Base-by-base conservation (phyloP, 2,888 invertebrate genomes). In the Drosophila suboccidentalis region DNA sequence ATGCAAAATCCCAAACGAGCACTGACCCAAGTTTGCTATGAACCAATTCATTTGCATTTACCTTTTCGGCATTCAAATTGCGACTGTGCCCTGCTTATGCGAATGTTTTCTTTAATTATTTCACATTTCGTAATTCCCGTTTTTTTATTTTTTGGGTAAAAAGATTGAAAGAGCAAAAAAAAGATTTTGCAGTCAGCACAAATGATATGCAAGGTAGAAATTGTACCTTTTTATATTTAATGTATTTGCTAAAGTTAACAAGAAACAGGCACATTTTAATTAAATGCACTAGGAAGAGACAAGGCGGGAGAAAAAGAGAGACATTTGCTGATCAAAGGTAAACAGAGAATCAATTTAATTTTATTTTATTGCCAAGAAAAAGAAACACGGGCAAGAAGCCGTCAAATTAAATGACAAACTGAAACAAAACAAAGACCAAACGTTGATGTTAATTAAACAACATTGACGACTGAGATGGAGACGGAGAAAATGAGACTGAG, bases 341-440 rank as follows among this genome's bases (percentile, higher is more conserved):
- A 77, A 70, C 68, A 66, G 65, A 71, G 82, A 83, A 88, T 86
- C 89, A 82, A 88, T 83, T 83, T 66, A 15, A 36, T 44, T 54
- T 59, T 50, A 17, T 66, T 58, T 57, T 53, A 47, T 67, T 54
- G 38, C 19, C 47, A 17, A 57, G 29, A n/a, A 22, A 39, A 64
- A 49, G 58, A 69, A 54, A 51, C 32, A 49, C 53, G 39, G 53
- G 15, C 39, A 63, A 68, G 50, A 50, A 63, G 60, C 44, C 67
- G 58, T 54, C 47, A 62, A 78, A 70, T 70, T 58, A 55, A 75
- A 71, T 57, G 64, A 44, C 68, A 41, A 54, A 41, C 41, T 50
- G 55, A 64, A 67, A 60, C 51, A 66, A 58, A 47, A 58, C 54
- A 65, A 51, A 50, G 29, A 36, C 36, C 22, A 47, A 58, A 17